These are phyloP conservation scores for Lordiphosa andalusiaca DNA, from an alignment of 2,888 invertebrate species.

Conservation along the genomic window DNA sequence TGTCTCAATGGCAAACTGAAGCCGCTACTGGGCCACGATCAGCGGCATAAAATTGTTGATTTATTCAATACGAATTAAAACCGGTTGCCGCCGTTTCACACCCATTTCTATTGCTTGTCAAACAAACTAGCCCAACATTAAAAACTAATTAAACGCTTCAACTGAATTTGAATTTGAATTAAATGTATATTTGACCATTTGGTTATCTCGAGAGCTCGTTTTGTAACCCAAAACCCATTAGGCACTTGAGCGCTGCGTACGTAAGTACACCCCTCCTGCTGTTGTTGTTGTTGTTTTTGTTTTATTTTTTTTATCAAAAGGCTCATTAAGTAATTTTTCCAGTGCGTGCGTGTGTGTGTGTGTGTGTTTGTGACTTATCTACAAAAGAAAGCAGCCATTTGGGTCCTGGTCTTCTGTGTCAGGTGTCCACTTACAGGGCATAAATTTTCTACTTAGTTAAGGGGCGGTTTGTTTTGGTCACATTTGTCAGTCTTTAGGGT, in stretches of 20 bases:
- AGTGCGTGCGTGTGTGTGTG: slow-evolving; percentile 16
- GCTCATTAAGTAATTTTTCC: slow-evolving; percentile 69
- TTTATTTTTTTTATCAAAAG: slow-evolving; percentile 59
- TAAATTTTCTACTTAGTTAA: slow-evolving; percentile 33
- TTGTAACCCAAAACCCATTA: slow-evolving; percentile 72
- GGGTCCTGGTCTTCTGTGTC: slow-evolving; percentile 44
- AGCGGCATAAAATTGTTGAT: slow-evolving; percentile 33
- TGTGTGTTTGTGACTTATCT: slow-evolving; percentile 42
- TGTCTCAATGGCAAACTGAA: slow-evolving; percentile 44
- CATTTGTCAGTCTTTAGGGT: slow-evolving; percentile 57
- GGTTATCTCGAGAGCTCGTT: slow-evolving; percentile 62
- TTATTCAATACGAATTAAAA: slow-evolving; percentile 34
- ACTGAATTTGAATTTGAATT: slow-evolving; percentile 13
- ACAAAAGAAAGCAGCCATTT: slow-evolving; percentile 36
- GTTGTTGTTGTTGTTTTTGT: slow-evolving; percentile 10
- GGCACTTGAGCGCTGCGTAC: slow-evolving; percentile 55
- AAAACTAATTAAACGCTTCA: slow-evolving; percentile 68
- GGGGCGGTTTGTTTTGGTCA: slow-evolving; percentile 77
- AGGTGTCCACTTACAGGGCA: slow-evolving; percentile 64
- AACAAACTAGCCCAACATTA: slow-evolving; percentile 70
- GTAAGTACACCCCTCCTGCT: slow-evolving; percentile 15
- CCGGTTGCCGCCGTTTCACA: slow-evolving; percentile 54
- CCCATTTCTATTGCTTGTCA: slow-evolving; percentile 68
- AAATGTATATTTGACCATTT: slow-evolving; percentile 56
- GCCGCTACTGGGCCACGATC: slow-evolving; percentile 17